Evolutionary conservation across 2,113 vertebrate genomes (phyloP), one percentile per base, ranked within the genome.

Genomic region (Archocentrus centrarchus): DNA sequence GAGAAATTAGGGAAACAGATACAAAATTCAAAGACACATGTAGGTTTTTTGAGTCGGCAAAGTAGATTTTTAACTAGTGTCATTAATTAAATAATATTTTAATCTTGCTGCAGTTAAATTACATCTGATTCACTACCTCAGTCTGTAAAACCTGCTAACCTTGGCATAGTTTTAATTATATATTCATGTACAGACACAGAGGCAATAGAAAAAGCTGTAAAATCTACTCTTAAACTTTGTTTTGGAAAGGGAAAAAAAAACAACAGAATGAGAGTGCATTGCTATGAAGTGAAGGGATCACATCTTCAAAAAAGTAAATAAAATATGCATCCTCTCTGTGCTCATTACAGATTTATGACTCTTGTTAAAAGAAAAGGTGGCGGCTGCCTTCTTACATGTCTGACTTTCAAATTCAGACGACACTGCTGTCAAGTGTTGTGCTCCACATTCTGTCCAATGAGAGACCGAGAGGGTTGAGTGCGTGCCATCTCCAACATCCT

Each of bases 301-400:
- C 66, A 62, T 90, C 92, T 94, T 95, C 90, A 94, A 94, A 95
- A 93, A 93, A 93, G 85, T 94, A 93, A 93, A 94, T 94, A 90
- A 94, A 95, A 95, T 95, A 94, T 93, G 90, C 93, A 94, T 95
- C 89, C 91, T 94, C 91, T 92, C 91, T 90, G 90, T 91, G 92
- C 93, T 94, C 95, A 95, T 95, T 94, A 94, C 91, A 91, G 88
- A 95, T 96, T 94, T 94, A 94, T 95, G 95, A 94, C 90, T 95
- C 89, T 88, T 93, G 93, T 95, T 94, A 94, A 95, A 95, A 94
- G 93, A 92, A 93, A 93, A 95, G 93, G 93, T 93, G 91, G 89
- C 89, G 92, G 89, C 90, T 93, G 91, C 92, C 90, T 92, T 86
- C 91, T 91, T 80, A 87, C 90, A 84, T 86, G 92, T 92, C 93